Evolutionary conservation across 37 sponge, comb jelly and placozoan genomes (phyloP), one percentile per base, ranked within the genome.

Genomic region (Cladorhizidae sp.): DNA sequence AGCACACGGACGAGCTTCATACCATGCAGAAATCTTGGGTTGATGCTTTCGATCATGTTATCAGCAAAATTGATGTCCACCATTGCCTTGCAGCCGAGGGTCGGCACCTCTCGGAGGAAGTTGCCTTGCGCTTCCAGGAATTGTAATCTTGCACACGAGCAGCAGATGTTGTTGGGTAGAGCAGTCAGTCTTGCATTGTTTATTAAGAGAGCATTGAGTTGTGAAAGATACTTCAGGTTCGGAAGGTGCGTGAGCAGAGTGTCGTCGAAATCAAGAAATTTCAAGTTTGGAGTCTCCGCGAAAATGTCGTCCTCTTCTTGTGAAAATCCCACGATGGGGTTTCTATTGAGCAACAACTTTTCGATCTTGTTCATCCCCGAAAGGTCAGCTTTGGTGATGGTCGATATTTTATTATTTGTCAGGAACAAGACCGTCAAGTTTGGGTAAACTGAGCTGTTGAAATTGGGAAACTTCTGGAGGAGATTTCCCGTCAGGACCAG

Each of bases 121-220:
- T 88, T 88, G 18, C 26, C 36, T 6, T 76, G 9, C 20, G 72
- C 83, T 40, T 77, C 51, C 1, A 88, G 8, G 15, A 70, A 7
- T 0, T 6, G 9, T 5, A 88, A 57, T 1, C 50, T 28, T 28
- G 78, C 70, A 50, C 42, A 43, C 5, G 45, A 56, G 9, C 23
- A 21, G 43, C 80, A 79, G 41, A 85, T 26, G 51, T 90, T 81
- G 1, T 75, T 71, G 59, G 85, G 90, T 0, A 90, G 55, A 3
- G 35, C 22, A 21, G 57, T 64, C 22, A 90, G 52, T 0, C 51
- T 12, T 32, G 61, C 51, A 52, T 84, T 3, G 54, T 50, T 40
- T 18, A 81, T 14, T 40, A 63, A 39, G 18, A 85, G 70, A 36
- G 43, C 33, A 0, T 0, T 23, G 40, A 85, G 81, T n/a, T 51